Evolutionary conservation across 2,113 vertebrate species (phyloP).

Genomic region (Bettongia penicillata): DNA sequence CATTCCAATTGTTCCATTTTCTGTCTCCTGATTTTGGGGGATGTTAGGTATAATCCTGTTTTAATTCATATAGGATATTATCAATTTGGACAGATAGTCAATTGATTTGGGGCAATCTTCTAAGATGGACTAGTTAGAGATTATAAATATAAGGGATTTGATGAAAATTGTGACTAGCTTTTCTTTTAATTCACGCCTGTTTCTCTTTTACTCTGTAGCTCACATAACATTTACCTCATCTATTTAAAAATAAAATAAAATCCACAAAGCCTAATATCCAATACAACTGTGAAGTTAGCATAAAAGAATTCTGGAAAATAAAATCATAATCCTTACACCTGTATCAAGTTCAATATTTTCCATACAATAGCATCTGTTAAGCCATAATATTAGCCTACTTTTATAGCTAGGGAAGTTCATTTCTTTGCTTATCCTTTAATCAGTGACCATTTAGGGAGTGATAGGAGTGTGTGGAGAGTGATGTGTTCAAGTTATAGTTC

Average conservation of each 20-base stretch:
- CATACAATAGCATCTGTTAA: neutral
- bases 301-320: neutral
- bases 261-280: neutral
- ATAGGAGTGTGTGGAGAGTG: neutral
- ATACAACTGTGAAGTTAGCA: neutral
- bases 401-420: neutral
- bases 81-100: neutral
- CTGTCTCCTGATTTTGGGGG: neutral
- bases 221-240: neutral
- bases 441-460: neutral
- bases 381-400: neutral
- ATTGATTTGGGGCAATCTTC: neutral
- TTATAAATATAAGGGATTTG: neutral
- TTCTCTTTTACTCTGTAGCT: neutral
- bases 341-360: neutral
- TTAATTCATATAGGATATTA: neutral
- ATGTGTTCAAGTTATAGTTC: neutral
- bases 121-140: neutral
- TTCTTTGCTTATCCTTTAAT: neutral
- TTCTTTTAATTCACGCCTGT: neutral
- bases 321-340: slow-evolving; percentile 10
- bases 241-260: neutral
- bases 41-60: neutral
- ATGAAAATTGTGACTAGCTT: neutral
- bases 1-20: neutral